Conservation (phyloP, 2,888 invertebrate species). For the Sinohyriopsis cumingii region DNA sequence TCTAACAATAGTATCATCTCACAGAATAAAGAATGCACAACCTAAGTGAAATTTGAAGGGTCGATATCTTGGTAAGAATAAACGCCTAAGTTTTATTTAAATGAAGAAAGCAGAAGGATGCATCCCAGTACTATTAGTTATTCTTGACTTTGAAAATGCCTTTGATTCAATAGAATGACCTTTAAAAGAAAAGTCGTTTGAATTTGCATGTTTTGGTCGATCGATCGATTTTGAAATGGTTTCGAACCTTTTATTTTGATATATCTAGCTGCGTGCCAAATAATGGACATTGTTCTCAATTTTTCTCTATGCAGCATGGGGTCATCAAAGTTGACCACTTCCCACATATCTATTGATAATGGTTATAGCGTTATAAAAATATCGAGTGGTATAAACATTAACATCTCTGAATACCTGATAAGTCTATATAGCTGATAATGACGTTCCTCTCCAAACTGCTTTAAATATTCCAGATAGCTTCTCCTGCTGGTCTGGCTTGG, state of each 20-base stretch:
- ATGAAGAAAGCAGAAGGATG: too few species aligned
- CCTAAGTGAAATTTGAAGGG: too few species aligned
- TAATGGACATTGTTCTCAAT: constrained; percentile 6
- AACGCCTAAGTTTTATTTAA: too few species aligned
- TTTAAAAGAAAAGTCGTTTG: too few species aligned
- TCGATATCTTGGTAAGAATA: too few species aligned
- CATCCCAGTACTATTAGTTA: too few species aligned
- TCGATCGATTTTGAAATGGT: not conserved
- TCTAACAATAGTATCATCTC: constrained; percentile 2
- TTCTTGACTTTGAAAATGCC: too few species aligned
- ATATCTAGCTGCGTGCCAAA: constrained; percentile 5
- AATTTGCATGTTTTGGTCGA: too few species aligned
- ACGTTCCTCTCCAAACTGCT: not conserved
- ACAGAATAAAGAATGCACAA: not conserved
- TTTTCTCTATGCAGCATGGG: constrained; percentile 1
- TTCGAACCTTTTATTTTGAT: not conserved
- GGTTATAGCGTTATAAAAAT: constrained; percentile 1
- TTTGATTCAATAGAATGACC: too few species aligned
- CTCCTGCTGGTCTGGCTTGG: not conserved
- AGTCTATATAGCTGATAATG: not conserved
- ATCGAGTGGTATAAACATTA: too few species aligned
- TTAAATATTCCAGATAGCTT: not conserved
- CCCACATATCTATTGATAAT: constrained; percentile 13
- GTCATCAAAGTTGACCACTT: not conserved
- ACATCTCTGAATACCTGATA: not conserved